Base-by-base conservation (phyloP, 1,140 invertebrate genomes). In the Papilio machaon region DNA sequence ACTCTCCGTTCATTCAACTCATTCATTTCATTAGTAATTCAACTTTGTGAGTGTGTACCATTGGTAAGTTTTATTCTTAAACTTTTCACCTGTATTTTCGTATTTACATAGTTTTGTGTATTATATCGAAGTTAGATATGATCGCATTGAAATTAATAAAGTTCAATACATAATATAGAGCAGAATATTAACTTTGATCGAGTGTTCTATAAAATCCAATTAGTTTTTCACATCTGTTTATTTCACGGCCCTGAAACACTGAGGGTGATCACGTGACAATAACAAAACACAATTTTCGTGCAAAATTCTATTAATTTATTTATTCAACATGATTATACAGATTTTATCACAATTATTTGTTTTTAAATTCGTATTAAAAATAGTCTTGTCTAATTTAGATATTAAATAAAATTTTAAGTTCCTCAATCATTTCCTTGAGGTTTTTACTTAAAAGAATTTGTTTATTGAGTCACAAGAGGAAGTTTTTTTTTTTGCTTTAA, bases 191-290 rank as follows among this genome's bases (percentile, higher is more conserved):
- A 38, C 64, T 70, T 70, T 38, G 64, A 35, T 70, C 15, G 11
- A 35, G 64, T 70, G 64, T 70, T 70, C 30, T 70, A 70, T 35
- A 35, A 70, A 70, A 70, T 70, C 30, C 64, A 70, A 70, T 38
- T 70, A 70, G 78, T 81, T 85, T 84, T 82, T 73, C 64, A 78
- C 84, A 87, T 86, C 80, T 87, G 83, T 89, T 88, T 86, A 81
- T 81, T 85, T 85, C 64, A 70, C 73, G 86, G 78, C 85, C 87
- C 76, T 87, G 85, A 85, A 85, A 87, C 84, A 86, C 83, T 82
- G 73, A 78, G 54, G 64, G n/a, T 76, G 23, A 52, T 73, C 88
- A 91, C 88, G 87, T 86, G 89, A 90, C 84, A 79, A 85, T 82
- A 89, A 90, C 88, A 88, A 88, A 87, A 85, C 52, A 47, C 73